These are phyloP conservation scores for Lutjanus campechanus DNA, from an alignment of 2,797 vertebrate genomes.

Conservation along the genomic window DNA sequence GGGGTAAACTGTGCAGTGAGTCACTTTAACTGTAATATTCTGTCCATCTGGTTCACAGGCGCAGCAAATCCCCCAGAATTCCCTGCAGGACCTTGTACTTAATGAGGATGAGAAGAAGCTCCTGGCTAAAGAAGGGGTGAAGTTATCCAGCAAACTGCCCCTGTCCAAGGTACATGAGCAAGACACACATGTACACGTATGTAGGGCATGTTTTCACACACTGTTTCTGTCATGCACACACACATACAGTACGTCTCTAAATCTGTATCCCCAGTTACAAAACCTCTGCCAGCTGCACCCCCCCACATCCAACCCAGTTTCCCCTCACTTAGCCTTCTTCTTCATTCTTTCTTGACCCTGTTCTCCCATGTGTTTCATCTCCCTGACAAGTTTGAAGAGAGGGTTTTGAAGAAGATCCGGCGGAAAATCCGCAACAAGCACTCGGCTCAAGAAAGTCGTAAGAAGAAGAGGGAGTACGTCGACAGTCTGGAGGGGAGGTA, in stretches of 20 bases:
- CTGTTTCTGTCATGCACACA: background rate
- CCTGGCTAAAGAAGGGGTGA: constrained; percentile 92
- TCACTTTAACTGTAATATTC: constrained; percentile 38
- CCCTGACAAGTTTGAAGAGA: constrained; percentile 90
- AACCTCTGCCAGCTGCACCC: constrained; percentile 8
- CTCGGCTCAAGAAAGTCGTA: constrained; percentile 96
- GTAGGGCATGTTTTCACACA: constrained; percentile 24
- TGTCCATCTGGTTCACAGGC: constrained; percentile 69
- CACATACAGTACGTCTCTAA: constrained; percentile 4
- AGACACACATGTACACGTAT: constrained; percentile 16
- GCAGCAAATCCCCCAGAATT: constrained; percentile 75
- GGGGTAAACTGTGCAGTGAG: constrained; percentile 5
- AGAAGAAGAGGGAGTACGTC: constrained; percentile 96
- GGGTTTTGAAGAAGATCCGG: constrained; percentile 95
- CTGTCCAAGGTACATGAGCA: constrained; percentile 91
- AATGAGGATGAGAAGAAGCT: constrained; percentile 96
- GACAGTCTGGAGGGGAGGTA: constrained; percentile 94
- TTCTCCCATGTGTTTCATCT: constrained; percentile 55
- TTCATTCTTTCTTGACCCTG: constrained; percentile 26
- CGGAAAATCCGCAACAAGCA: constrained; percentile 97
- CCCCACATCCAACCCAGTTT: constrained; percentile 29
- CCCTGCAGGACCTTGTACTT: constrained; percentile 90
- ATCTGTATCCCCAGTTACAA: constrained; percentile 32
- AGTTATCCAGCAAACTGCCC: constrained; percentile 90
- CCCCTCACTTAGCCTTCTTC: constrained; percentile 37